These are phyloP conservation scores for Macaca mulatta DNA, from an alignment of 2,113 vertebrate species.

Conservation along the genomic window DNA sequence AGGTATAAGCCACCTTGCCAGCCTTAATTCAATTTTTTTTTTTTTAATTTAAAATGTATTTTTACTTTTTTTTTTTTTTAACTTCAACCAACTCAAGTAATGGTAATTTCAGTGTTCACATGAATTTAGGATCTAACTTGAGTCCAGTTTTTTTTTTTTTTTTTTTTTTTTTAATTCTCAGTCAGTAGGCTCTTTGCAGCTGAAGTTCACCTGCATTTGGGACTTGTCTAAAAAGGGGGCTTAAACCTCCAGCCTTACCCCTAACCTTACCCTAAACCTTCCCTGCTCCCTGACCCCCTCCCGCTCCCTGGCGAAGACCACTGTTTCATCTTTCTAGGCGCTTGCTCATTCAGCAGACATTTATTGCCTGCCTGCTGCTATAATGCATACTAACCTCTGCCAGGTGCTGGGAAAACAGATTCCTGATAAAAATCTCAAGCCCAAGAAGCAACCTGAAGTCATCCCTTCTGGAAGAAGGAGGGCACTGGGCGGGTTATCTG, in stretches of 20 bases:
- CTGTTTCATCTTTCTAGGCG: not conserved
- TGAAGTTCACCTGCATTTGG: not conserved
- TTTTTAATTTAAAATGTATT: no score
- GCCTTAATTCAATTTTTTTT: no score
- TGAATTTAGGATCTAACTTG: no score
- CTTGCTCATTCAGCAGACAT: not conserved
- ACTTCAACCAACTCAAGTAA: no score
- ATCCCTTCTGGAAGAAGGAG: not conserved
- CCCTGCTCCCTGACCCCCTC: not conserved
- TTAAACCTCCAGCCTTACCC: no score
- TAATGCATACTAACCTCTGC: not conserved
- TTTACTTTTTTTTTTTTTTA: no score
- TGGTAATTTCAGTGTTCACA: no score
- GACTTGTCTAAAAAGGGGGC: not conserved
- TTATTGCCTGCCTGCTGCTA: not conserved
- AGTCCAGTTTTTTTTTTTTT: no score
- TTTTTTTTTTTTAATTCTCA: not conserved
- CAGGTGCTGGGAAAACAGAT: conserved; percentile 25
- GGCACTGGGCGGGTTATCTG: not conserved
- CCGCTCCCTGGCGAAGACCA: not conserved
- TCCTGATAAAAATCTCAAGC: not conserved
- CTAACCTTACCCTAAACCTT: no score
- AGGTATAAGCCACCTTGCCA: no score
- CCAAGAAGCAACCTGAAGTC: not conserved
- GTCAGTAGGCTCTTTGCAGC: not conserved